These are phyloP conservation scores for Proterorhinus semilunaris DNA, from an alignment of 2,113 vertebrate species.

Conservation along the genomic window DNA sequence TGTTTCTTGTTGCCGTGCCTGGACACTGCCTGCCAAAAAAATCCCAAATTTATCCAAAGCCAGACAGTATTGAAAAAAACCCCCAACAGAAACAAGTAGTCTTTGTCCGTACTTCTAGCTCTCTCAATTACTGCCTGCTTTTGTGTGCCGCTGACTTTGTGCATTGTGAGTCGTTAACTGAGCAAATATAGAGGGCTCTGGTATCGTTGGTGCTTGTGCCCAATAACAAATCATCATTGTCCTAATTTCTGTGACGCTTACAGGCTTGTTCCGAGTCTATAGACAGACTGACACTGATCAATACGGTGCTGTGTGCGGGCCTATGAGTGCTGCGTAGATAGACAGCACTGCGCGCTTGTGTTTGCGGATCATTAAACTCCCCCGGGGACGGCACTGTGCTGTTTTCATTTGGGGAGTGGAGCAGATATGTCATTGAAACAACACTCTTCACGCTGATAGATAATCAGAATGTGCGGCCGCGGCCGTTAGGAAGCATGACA, in stretches of 20 bases:
- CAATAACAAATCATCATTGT: slow-evolving; percentile 69
- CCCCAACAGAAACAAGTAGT: slow-evolving; percentile 66
- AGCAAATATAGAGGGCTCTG: slow-evolving; percentile 45
- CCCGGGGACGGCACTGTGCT: slow-evolving; percentile 57
- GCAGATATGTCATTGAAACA: slow-evolving; percentile 60
- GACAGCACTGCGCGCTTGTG: slow-evolving; percentile 20
- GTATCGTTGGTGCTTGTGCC: slow-evolving; percentile 46
- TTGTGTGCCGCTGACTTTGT: slow-evolving; percentile 41
- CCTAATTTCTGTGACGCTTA: slow-evolving; percentile 70
- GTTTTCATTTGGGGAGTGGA: slow-evolving; percentile 57
- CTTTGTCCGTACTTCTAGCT: slow-evolving; percentile 67
- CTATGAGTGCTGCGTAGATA: slow-evolving; percentile 21
- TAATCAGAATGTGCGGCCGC: slow-evolving; percentile 50
- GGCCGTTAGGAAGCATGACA: slow-evolving; percentile 38
- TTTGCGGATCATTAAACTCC: slow-evolving; percentile 66
- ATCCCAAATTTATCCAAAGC: slow-evolving; percentile 47
- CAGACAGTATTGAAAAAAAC: slow-evolving; percentile 66
- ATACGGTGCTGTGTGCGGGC: slow-evolving; percentile 62
- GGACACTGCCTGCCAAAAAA: slow-evolving; percentile 42
- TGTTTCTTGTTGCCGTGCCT: slow-evolving; percentile 57
- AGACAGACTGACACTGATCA: slow-evolving; percentile 72
- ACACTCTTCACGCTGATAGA: slow-evolving; percentile 57
- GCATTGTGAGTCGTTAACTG: slow-evolving; percentile 32
- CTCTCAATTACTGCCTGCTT: slow-evolving; percentile 64
- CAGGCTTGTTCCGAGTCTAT: slow-evolving; percentile 70